These are phyloP conservation scores for Procambarus clarkii DNA, from an alignment of 1,140 invertebrate genomes.

Conservation along the genomic window DNA sequence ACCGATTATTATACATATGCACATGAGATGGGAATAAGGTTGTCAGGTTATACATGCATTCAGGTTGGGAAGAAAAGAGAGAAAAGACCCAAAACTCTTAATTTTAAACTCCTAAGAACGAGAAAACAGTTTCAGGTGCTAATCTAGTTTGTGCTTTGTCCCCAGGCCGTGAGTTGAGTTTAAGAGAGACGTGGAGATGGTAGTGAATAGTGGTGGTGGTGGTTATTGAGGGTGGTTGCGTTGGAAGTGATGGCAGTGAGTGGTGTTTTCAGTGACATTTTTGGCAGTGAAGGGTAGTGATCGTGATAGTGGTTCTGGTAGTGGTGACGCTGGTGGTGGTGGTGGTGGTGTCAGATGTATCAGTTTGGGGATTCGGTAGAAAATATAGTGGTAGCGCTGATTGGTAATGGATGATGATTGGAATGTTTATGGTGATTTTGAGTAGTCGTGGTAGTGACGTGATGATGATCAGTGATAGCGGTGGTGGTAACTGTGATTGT, in stretches of 20 bases:
- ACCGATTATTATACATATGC: too few species aligned
- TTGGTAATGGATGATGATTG: too few species aligned
- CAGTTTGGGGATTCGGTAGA: background rate
- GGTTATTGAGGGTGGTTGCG: too few species aligned
- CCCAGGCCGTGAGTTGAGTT: background rate
- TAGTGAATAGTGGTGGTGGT: too few species aligned
- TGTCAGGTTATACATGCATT: background rate
- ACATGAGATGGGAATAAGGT: too few species aligned
- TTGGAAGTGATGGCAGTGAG: background rate
- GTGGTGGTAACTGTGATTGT: too few species aligned
- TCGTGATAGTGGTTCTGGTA: background rate
- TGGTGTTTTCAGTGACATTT: background rate
- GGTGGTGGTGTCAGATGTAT: background rate
- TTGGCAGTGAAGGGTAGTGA: background rate
- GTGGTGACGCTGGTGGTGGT: background rate
- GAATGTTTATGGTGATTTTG: too few species aligned
- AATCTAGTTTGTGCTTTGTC: constrained; percentile 4
- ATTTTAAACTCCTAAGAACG: background rate
- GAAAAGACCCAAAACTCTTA: background rate
- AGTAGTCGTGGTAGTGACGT: too few species aligned
- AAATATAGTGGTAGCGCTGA: too few species aligned
- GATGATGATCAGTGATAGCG: too few species aligned
- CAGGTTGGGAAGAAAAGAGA: background rate
- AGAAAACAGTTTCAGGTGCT: background rate
- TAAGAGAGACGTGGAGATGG: too few species aligned